Conservation (phyloP, 2,797 vertebrate genomes). For the Hippoglossus hippoglossus region DNA sequence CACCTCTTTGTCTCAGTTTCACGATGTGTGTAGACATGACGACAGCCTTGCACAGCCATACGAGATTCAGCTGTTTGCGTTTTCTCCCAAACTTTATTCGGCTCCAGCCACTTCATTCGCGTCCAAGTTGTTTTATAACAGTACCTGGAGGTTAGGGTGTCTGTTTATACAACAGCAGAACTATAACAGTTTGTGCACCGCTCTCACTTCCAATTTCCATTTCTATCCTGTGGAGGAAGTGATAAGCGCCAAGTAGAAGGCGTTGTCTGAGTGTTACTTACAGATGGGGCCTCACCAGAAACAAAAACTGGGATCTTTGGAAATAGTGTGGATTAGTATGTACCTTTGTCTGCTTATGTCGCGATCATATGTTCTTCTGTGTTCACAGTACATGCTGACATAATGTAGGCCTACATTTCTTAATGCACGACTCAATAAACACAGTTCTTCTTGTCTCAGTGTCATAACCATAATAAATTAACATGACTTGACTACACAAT, state of each 20-base stretch:
- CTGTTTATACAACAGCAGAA: slow-evolving; percentile 35
- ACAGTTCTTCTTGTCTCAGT: no score
- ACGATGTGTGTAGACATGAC: slow-evolving; percentile 1
- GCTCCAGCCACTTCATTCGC: neutral
- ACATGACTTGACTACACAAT: neutral
- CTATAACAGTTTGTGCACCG: slow-evolving; percentile 28
- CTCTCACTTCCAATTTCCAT: slow-evolving; percentile 22
- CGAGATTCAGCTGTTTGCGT: slow-evolving; percentile 18
- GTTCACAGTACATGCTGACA: neutral
- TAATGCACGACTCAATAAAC: neutral
- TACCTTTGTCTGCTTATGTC: neutral
- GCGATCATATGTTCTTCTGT: neutral
- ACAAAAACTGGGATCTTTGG: slow-evolving; percentile 17
- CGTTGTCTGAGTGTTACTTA: slow-evolving; percentile 16
- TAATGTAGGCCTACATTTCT: neutral
- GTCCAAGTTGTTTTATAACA: slow-evolving; percentile 27
- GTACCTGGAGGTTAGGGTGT: neutral
- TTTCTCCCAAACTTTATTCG: neutral
- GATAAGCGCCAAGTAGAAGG: slow-evolving; percentile 15
- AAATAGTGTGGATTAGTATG: slow-evolving; percentile 8
- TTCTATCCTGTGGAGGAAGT: slow-evolving; percentile 37
- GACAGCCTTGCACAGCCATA: neutral
- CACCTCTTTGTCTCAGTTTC: slow-evolving; percentile 8
- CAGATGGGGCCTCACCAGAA: slow-evolving; percentile 29
- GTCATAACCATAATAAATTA: neutral